Base-by-base conservation (phyloP, 37 sponge, comb jelly and placozoan genomes). In the Chondrilla cf. caribensis region DNA sequence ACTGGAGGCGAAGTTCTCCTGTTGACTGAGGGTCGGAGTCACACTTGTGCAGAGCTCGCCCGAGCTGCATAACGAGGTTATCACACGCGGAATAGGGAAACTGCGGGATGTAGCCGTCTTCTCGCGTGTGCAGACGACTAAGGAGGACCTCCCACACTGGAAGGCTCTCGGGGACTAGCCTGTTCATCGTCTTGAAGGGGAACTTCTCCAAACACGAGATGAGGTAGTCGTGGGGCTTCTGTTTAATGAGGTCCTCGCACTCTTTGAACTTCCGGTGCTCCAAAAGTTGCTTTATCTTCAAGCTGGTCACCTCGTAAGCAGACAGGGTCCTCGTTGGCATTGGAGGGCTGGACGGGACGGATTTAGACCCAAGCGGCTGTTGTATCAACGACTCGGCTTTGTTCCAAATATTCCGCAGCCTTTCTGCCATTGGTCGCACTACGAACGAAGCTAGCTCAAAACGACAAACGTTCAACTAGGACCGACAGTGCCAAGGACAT, bases 111-210 rank as follows among this genome's bases (percentile, higher is more conserved):
- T 82, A 92, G 47, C 84, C 84, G 5, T 92, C 89, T 59, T 92
- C 92, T 26, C 65, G 60, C 57, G 78, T 82, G 38, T 92, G 86
- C 18, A 92, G 83, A 44, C 88, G 88, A 11, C 76, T 54, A 9
- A 92, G 83, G 14, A 92, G 84, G 17, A 81, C 86, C 77, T 92
- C 92, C 92, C 92, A 92, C 7, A 92, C 55, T 4, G 83, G 86
- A 22, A 92, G 85, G 22, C 79, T 60, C 3, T 85, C 62, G 22
- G 92, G 92, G 0, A 92, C 78, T 3, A 64, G 62, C 19, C 57
- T 25, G 62, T 92, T 92, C 38, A 92, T 80, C 15, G 76, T 33
- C 41, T 79, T 71, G 77, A 92, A 86, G 29, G 92, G 92, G 42
- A 92, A 88, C 22, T 82, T 88, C 67, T 79, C 83, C 43, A 92